These are phyloP conservation scores for Platysternon megacephalum DNA, from an alignment of 2,113 vertebrate genomes.

Conservation along the genomic window DNA sequence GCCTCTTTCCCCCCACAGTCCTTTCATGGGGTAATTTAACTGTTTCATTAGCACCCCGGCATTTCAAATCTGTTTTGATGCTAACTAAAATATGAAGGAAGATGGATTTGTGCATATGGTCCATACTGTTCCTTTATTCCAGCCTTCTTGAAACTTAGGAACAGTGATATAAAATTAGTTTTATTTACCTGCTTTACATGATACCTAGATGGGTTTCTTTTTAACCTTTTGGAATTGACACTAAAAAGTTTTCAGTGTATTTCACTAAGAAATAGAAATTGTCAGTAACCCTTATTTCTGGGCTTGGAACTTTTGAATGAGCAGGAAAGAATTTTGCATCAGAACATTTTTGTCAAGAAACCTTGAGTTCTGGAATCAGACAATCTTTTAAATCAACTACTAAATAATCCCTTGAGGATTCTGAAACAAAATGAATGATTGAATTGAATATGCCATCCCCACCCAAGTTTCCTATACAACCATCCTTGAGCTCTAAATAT, in stretches of 20 bases:
- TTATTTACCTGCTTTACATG: background rate
- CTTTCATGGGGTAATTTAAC: conserved; percentile 20
- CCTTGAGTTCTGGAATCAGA: background rate
- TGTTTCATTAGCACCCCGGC: conserved; percentile 32
- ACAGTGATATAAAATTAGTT: background rate
- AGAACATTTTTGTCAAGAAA: background rate
- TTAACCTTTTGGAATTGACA: background rate
- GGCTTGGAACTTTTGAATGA: background rate
- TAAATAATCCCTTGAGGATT: background rate
- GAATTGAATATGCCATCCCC: background rate
- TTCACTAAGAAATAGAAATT: background rate
- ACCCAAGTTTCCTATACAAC: background rate
- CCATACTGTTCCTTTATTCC: background rate
- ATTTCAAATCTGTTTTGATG: conserved; percentile 27
- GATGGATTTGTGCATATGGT: background rate
- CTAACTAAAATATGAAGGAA: background rate
- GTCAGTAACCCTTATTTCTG: background rate
- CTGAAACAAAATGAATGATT: background rate
- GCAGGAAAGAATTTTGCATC: background rate
- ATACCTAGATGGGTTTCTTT: background rate
- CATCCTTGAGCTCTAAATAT: background rate
- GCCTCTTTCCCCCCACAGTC: background rate
- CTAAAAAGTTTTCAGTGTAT: background rate
- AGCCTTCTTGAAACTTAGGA: background rate
- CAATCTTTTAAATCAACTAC: background rate